Evolutionary conservation across 2,797 vertebrate genomes (phyloP).

Genomic region (Hypotaenidia philippensis): DNA sequence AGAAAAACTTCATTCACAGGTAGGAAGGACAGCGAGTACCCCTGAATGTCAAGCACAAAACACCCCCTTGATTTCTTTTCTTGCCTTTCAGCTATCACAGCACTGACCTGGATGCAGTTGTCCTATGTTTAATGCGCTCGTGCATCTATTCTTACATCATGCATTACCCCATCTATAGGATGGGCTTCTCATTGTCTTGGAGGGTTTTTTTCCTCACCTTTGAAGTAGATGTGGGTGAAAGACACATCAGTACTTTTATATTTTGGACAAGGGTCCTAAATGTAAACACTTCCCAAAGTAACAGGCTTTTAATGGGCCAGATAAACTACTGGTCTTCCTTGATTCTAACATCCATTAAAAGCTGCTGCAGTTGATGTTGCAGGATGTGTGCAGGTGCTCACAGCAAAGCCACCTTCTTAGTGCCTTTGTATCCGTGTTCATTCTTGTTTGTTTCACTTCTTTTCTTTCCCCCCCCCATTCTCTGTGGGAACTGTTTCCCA

Average conservation of each 20-base stretch:
- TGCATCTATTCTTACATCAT: neutral
- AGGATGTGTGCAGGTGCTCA: neutral
- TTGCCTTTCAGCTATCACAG: neutral
- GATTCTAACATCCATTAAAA: neutral
- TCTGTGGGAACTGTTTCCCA: neutral
- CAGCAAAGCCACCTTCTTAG: neutral
- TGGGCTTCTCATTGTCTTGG: neutral
- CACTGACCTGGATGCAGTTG: neutral
- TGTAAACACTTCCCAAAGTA: neutral
- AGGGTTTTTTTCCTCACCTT: neutral
- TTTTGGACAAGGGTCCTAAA: neutral
- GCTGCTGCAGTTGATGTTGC: neutral
- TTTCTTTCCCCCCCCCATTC: neutral
- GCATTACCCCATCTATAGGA: neutral
- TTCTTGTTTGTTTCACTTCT: neutral
- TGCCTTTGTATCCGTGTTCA: neutral
- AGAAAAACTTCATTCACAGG: constrained; percentile 99
- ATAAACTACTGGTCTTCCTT: neutral
- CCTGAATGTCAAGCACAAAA: fast-evolving
- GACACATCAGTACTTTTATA: neutral
- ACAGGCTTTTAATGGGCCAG: neutral
- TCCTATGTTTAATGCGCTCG: neutral
- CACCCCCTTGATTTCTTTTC: neutral
- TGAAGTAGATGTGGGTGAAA: neutral
- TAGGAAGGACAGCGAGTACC: constrained; percentile 39